Conservation (phyloP, 2,113 vertebrate genomes). For the human (Homo sapiens) region DNA sequence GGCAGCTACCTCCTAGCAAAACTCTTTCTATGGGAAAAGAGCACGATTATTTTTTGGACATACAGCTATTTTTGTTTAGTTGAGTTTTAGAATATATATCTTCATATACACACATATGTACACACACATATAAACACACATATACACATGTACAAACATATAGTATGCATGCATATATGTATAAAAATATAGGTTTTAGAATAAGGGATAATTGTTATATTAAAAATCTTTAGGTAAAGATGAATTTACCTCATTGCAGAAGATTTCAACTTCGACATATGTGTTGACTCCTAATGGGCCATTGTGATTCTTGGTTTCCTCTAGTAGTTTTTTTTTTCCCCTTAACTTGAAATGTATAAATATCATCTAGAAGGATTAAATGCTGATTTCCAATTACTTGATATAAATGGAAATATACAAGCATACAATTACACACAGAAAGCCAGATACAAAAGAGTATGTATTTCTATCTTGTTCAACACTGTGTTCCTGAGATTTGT, state of each 20-base stretch:
- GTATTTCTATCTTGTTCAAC: background rate
- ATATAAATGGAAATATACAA: background rate
- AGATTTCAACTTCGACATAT: background rate
- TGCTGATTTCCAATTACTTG: background rate
- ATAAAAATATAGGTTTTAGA: background rate
- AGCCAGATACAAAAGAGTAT: background rate
- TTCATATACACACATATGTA: background rate
- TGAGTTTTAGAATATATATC: background rate
- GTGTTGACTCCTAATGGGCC: background rate
- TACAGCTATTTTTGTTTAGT: background rate
- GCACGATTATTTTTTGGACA: background rate
- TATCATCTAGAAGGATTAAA: background rate
- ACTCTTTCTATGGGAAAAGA: background rate
- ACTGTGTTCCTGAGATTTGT: background rate
- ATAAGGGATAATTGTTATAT: background rate
- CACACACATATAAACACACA: no score
- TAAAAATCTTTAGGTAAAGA: background rate
- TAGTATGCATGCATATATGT: background rate
- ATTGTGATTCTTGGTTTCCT: background rate
- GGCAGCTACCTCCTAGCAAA: background rate
- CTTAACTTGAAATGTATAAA: background rate
- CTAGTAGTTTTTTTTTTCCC: background rate
- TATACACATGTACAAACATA: background rate
- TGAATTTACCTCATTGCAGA: background rate
- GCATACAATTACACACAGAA: background rate